These are phyloP conservation scores for Bufo bufo DNA, from an alignment of 2,113 vertebrate species.

Conservation along the genomic window DNA sequence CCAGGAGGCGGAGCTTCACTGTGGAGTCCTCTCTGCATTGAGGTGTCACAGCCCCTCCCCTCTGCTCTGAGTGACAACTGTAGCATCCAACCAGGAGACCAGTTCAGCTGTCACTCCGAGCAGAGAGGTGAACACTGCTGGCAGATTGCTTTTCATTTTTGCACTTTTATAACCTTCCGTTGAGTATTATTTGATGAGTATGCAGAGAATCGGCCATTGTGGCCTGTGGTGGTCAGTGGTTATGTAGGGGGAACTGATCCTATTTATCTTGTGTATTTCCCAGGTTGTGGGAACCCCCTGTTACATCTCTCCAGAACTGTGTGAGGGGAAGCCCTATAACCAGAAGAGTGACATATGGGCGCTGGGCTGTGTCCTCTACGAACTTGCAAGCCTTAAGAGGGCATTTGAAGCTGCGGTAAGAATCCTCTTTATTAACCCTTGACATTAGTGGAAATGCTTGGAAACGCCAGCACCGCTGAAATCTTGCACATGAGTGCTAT, in stretches of 20 bases:
- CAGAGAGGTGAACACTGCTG: too few species aligned
- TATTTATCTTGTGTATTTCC: conserved; percentile 18
- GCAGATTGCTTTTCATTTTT: too few species aligned
- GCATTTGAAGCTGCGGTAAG: conserved; percentile 96
- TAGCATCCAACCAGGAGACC: too few species aligned
- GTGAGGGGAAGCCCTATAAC: conserved; percentile 98
- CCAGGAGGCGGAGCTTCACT: too few species aligned
- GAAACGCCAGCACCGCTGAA: too few species aligned
- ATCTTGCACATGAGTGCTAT: too few species aligned
- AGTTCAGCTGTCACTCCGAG: too few species aligned
- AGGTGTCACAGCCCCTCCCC: too few species aligned
- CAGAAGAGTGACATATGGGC: conserved; percentile 99
- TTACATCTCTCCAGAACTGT: conserved; percentile 97
- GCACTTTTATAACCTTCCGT: background rate
- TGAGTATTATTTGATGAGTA: background rate
- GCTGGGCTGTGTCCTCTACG: conserved; percentile 94
- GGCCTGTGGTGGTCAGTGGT: too few species aligned
- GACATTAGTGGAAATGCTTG: background rate
- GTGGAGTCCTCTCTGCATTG: too few species aligned
- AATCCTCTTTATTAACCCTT: background rate
- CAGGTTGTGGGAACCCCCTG: conserved; percentile 97
- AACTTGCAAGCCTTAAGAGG: conserved; percentile 95
- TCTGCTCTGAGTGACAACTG: too few species aligned
- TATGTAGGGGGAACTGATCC: background rate
- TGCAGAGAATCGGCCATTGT: background rate